Percentiles rank a stretch among this genome's conserved stretches.
phyloP scores from a whole-genome alignment of 1,140 invertebrate genomes.

The Drosophila kanapiae region DNA sequence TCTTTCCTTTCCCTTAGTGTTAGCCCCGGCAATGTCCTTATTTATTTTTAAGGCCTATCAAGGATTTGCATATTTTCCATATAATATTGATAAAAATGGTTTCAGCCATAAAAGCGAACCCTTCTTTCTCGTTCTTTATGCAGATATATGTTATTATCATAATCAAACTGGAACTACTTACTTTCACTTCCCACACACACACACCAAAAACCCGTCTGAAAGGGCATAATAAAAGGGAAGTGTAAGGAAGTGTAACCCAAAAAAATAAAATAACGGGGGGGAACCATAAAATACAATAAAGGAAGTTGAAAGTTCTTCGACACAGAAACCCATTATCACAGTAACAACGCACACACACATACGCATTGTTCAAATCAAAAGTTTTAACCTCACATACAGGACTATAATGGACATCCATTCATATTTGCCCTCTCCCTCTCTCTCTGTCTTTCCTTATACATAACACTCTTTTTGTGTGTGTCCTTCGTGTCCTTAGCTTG shows the following conservation, averaged over 20 bases:
- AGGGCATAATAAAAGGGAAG: constrained; percentile 31
- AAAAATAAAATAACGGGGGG: constrained; percentile 18
- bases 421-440: constrained; percentile 45
- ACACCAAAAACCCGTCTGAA: constrained; percentile 30
- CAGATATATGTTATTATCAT: constrained; percentile 74
- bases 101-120: constrained; percentile 30
- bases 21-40: constrained; percentile 8
- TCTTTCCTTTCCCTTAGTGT: background rate
- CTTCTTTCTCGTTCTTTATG: constrained; percentile 24
- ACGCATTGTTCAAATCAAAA: constrained; percentile 77
- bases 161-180: constrained; percentile 58
- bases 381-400: constrained; percentile 66
- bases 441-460: constrained; percentile 6
- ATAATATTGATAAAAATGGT: constrained; percentile 52
- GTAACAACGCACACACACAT: constrained; percentile 58
- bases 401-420: constrained; percentile 76
- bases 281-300: constrained; percentile 80
- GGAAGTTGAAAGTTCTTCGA: constrained; percentile 81
- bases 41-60: constrained; percentile 31
- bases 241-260: constrained; percentile 49
- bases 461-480: constrained; percentile 22
- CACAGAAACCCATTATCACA: constrained; percentile 83
- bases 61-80: constrained; percentile 74
- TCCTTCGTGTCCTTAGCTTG: constrained; percentile 69
- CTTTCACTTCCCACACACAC: constrained; percentile 34